Percentiles rank a stretch among this genome's conserved stretches.
Evolutionary conservation across 1,140 invertebrate genomes (phyloP).

Genomic region (Procambarus clarkii): DNA sequence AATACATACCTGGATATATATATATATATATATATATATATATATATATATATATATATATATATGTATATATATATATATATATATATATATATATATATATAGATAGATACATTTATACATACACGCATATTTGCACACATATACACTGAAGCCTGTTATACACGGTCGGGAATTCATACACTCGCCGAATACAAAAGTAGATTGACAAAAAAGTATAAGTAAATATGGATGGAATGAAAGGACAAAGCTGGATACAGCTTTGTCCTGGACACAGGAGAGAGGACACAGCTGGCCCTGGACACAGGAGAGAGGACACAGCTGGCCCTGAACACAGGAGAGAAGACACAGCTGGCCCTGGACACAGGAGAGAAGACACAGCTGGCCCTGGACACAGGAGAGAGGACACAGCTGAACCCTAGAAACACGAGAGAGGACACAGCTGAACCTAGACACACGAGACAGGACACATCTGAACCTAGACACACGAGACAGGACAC

Average conservation of each 20-base stretch:
- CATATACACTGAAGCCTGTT: slow-evolving; percentile 1
- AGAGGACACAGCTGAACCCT: too few species aligned
- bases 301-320: too few species aligned
- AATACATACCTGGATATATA: slow-evolving; percentile 33
- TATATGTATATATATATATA: slow-evolving; percentile 34
- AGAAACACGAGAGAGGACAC: too few species aligned
- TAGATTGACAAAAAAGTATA: not conserved
- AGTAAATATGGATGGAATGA: not conserved
- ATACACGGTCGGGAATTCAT: not conserved
- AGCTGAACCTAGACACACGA: too few species aligned
- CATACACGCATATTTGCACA: not conserved
- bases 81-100: slow-evolving; percentile 50
- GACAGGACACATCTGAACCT: too few species aligned
- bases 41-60: slow-evolving; percentile 25
- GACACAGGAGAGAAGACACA: too few species aligned
- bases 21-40: slow-evolving; percentile 36
- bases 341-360: too few species aligned
- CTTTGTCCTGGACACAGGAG: not conserved
- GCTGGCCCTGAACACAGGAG: too few species aligned
- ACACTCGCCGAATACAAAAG: not conserved
- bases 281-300: too few species aligned
- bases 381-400: too few species aligned
- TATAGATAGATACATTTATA: slow-evolving; percentile 35
- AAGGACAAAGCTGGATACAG: not conserved
- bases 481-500: too few species aligned